Evolutionary conservation across 2,797 vertebrate species (phyloP), one percentile per base, ranked within the genome.

Genomic region (Coilia nasus): DNA sequence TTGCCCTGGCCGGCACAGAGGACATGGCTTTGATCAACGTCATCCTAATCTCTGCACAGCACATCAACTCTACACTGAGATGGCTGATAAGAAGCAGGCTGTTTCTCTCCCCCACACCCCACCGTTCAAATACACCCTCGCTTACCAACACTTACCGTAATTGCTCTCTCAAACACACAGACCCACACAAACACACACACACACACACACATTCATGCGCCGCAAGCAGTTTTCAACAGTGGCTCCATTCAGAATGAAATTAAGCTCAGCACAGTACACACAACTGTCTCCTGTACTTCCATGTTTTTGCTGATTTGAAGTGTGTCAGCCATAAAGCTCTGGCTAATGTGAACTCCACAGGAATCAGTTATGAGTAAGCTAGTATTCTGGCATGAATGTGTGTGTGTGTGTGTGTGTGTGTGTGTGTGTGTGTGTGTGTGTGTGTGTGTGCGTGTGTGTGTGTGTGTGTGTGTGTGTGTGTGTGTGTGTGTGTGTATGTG

Each of bases 361-460:
- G 71, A 44, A 78, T 78, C 71, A 44, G 17, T 35, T 75, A 75
- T 75, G 67, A 41, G 67, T 44, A 78, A 78, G 71, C 71, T 31
- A 41, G 71, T 41, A 35, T 75, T 75, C 28, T 75, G 15, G 50
- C 50, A 54, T 10, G 14, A 54, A 54, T 54, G 28, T 17, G 3
- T 75, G 23, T 67, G 23, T 67, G 21, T n/a, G 21, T n/a, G n/a
- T 9, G 11, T 67, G n/a, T 67, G 62, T 25, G 23, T 71, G 25
- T 71, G 64, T 71, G 15, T 28, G 62, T 67, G 62, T 67, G 11
- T 67, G 15, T 67, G 23, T 67, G 9, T 67, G 25, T 67, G 25
- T 67, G 25, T 67, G 0, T 67, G 0, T 67, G 64, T 67, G n/a
- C 23, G n/a, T 64, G n/a, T 64, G n/a, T 64, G 60, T 64, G 60